These are phyloP conservation scores for Campoletis raptor DNA, from an alignment of 2,888 invertebrate genomes.

Conservation along the genomic window DNA sequence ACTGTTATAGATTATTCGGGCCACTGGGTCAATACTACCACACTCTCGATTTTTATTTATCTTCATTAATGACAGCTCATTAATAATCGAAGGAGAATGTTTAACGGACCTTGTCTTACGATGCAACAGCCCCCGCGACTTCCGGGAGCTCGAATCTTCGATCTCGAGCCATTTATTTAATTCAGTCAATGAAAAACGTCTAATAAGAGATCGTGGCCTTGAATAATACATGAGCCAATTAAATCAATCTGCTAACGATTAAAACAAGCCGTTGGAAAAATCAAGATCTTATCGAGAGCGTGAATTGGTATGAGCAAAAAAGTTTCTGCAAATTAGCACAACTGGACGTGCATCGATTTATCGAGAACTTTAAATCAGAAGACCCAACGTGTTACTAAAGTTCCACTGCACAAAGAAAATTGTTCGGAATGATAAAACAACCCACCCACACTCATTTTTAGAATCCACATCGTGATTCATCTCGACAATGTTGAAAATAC, in stretches of 20 bases:
- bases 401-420: neutral
- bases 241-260: neutral
- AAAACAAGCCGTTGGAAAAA: neutral
- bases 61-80: constrained; percentile 1
- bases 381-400: neutral
- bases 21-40: constrained; percentile 62
- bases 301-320: neutral
- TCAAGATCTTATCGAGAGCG: constrained; percentile 2
- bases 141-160: constrained; percentile 12
- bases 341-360: neutral
- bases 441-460: neutral
- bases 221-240: constrained; percentile 30
- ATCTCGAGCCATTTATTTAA: constrained; percentile 19
- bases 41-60: constrained; percentile 38
- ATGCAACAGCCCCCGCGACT: neutral
- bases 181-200: constrained; percentile 8
- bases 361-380: neutral
- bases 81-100: constrained; percentile 6
- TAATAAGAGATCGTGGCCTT: neutral
- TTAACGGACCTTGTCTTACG: constrained; percentile 8
- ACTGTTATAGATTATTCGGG: constrained; percentile 63
- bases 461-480: neutral
- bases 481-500: constrained; percentile 6
- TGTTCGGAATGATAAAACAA: neutral
- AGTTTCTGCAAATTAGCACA: neutral